phyloP scores from a whole-genome alignment of 1,140 invertebrate genomes.

The Radopholus similis region DNA sequence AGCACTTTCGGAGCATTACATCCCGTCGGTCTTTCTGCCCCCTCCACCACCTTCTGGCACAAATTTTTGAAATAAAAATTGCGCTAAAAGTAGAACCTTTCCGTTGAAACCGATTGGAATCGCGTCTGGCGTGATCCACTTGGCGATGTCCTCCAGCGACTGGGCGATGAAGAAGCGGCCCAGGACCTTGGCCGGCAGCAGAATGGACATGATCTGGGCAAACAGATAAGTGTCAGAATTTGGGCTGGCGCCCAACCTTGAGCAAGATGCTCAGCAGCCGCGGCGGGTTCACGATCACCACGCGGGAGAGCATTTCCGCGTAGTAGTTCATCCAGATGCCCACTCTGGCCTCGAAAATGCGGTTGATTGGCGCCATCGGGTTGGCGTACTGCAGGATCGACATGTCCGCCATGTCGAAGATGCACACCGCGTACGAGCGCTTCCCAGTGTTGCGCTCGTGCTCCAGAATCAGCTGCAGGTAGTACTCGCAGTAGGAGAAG shows the following conservation, averaged over 20 bases:
- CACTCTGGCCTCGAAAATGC: slow-evolving; percentile 37
- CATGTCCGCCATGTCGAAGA: slow-evolving; percentile 42
- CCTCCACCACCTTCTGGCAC: slow-evolving; percentile 24
- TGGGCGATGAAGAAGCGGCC: slow-evolving; percentile 35
- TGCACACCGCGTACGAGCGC: slow-evolving; percentile 41
- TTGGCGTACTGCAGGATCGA: slow-evolving; percentile 38
- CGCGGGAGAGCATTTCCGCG: slow-evolving; percentile 39
- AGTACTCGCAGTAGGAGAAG: slow-evolving; percentile 49
- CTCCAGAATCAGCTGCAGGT: slow-evolving; percentile 39
- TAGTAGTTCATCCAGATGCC: slow-evolving; percentile 47
- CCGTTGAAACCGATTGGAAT: slow-evolving; percentile 38
- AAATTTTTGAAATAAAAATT: too few relatives aligned
- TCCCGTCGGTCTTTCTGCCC: slow-evolving; percentile 26
- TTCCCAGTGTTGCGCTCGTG: slow-evolving; percentile 32
- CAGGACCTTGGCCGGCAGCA: slow-evolving; percentile 29
- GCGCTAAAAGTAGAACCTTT: too few relatives aligned
- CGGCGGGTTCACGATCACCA: slow-evolving; percentile 47
- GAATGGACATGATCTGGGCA: slow-evolving; percentile 37
- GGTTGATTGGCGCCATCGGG: slow-evolving; percentile 41
- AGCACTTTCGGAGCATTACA: slow-evolving; percentile 27
- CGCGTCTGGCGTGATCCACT: slow-evolving; percentile 24
- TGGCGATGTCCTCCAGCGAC: slow-evolving; percentile 24
- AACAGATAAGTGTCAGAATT: background rate
- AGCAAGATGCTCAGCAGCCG: slow-evolving; percentile 31
- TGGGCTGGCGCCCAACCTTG: slow-evolving; percentile 24